phyloP scores from a whole-genome alignment of 2,797 vertebrate genomes.

The Pachyuromys duprasi region DNA sequence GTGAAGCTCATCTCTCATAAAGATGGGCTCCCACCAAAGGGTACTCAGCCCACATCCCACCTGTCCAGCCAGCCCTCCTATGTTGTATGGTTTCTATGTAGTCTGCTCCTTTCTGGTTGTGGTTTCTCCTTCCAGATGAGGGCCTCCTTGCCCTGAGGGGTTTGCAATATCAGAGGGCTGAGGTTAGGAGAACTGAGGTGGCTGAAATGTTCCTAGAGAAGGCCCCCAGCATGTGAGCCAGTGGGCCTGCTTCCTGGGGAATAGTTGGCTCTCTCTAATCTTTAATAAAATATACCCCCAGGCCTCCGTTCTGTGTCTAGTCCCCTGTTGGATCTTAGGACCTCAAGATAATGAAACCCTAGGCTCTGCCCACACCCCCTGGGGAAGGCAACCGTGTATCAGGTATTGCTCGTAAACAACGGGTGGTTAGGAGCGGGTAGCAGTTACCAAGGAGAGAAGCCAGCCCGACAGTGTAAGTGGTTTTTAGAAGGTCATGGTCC shows the following conservation, averaged over 20 bases:
- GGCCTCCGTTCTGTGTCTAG: slow-evolving; percentile 7
- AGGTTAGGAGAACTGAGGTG: background rate
- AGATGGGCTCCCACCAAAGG: slow-evolving; percentile 10
- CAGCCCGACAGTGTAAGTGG: background rate
- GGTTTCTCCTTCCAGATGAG: background rate
- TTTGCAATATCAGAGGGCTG: background rate
- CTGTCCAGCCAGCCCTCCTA: background rate
- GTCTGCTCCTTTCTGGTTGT: background rate
- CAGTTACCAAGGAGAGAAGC: background rate
- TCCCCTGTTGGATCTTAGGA: background rate
- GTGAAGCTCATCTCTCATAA: background rate
- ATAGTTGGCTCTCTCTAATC: background rate
- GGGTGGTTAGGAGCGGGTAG: background rate
- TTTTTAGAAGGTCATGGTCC: background rate
- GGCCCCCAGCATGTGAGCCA: background rate
- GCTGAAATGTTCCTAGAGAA: background rate
- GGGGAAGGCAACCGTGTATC: background rate
- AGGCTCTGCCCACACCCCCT: background rate
- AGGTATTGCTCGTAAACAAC: background rate
- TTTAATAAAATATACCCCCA: slow-evolving; percentile 7
- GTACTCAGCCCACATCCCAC: background rate
- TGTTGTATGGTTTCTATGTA: background rate
- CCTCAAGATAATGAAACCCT: slow-evolving; percentile 16
- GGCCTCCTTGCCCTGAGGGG: background rate
- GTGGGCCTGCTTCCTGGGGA: background rate